Conservation (phyloP, 2,888 invertebrate species). For the Trichogramma dendrolimi region DNA sequence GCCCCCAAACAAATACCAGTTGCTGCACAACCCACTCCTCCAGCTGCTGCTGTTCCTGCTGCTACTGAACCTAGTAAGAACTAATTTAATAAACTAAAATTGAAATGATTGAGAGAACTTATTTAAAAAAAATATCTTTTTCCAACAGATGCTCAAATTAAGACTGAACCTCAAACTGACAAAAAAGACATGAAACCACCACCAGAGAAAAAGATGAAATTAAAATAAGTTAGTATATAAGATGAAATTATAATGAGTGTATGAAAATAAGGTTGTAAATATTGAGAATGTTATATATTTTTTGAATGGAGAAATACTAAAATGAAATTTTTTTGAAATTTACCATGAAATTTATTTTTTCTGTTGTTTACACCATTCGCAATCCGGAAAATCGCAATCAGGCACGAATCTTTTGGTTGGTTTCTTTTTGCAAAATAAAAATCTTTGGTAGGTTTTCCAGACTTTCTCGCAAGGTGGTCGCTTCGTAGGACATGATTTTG, state of each 20-base stretch:
- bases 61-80: neutral
- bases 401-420: neutral
- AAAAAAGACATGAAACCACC: constrained; percentile 77
- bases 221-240: constrained; percentile 35
- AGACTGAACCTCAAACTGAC: constrained; percentile 68
- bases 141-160: constrained; percentile 56
- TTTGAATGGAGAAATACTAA: neutral
- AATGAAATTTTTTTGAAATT: constrained; percentile 5
- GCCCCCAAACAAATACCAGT: constrained; percentile 47
- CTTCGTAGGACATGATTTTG: neutral
- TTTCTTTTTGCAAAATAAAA: neutral
- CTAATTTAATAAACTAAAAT: neutral
- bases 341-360: neutral
- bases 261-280: constrained; percentile 7
- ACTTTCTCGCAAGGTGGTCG: constrained; percentile 3
- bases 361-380: constrained; percentile 12
- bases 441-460: constrained; percentile 5
- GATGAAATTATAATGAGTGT: neutral
- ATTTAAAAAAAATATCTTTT: neutral
- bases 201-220: constrained; percentile 77
- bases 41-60: neutral
- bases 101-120: neutral
- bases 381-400: constrained; percentile 17
- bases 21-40: constrained; percentile 39
- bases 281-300: constrained; percentile 3